phyloP scores from a whole-genome alignment of 1,140 invertebrate species.

The Probaryconus sp. region DNA sequence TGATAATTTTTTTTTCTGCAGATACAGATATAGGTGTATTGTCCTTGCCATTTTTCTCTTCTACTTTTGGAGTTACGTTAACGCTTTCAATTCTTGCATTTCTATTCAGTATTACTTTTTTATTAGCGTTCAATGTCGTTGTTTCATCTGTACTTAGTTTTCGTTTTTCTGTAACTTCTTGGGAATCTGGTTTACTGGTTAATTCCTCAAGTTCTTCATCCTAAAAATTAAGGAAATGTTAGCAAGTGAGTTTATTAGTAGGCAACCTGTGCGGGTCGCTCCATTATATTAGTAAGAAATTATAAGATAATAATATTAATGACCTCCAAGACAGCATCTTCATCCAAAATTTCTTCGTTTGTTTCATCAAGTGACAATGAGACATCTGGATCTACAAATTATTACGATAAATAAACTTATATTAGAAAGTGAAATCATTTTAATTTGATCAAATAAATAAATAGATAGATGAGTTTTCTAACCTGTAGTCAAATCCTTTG shows the following conservation, averaged over 20 bases:
- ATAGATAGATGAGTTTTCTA: too few species aligned
- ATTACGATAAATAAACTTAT: neutral
- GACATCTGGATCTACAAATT: slow-evolving; percentile 65
- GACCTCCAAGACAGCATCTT: slow-evolving; percentile 78
- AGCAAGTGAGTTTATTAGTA: too few species aligned
- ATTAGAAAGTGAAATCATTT: neutral
- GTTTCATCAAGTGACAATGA: slow-evolving; percentile 75
- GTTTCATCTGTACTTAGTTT: slow-evolving; percentile 71
- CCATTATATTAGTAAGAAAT: neutral
- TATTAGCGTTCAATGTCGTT: slow-evolving; percentile 67
- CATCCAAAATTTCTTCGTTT: slow-evolving; percentile 77
- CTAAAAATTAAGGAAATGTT: slow-evolving; percentile 47
- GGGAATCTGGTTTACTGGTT: slow-evolving; percentile 70
- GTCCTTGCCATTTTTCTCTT: slow-evolving; percentile 54
- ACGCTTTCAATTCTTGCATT: slow-evolving; percentile 79
- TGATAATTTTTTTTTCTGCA: slow-evolving; percentile 80
- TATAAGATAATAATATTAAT: slow-evolving; percentile 46
- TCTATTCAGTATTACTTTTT: slow-evolving; percentile 84
- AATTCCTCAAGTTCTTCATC: slow-evolving; percentile 76
- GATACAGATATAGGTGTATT: slow-evolving; percentile 36
- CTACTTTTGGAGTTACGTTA: slow-evolving; percentile 65
- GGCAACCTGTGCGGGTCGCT: too few species aligned
- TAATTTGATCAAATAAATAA: too few species aligned
- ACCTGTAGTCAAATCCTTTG: too few species aligned
- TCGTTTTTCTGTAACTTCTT: slow-evolving; percentile 67